Base-by-base conservation (phyloP, 2,888 invertebrate species). In the Rosalia funebris region DNA sequence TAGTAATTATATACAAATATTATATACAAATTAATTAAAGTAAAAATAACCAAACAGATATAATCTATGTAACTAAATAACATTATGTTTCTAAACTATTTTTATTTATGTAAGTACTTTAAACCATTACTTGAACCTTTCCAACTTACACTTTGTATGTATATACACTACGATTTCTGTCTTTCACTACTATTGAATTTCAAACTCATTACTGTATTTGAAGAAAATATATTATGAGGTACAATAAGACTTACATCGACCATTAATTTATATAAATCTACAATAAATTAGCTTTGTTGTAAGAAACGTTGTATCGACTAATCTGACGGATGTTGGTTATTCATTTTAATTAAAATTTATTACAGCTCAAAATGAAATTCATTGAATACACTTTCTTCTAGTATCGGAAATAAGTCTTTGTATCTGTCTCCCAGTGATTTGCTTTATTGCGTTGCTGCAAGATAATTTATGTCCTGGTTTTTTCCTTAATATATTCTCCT, bases 331-430 rank as follows among this genome's bases (percentile, higher is more conserved):
- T 34, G 34, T 34, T 34, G 10, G 34, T 7, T 34, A 34, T 34
- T 11, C 11, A 34, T 34, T 34, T 34, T 34, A 34, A 34, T 34
- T 34, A 34, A 34, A 34, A 34, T 34, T 34, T 34, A 34, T n/a
- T 34, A 11, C 10, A 7, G 11, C 10, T 34, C 11, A n/a, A 34
- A 34, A n/a, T 34, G 34, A 34, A 34, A 34, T n/a, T 34, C 34
- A 10, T 11, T n/a, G 34, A 34, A 9, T 25, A 25, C 25, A 25
- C 4, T 25, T 25, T 25, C 9, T n/a, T n/a, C 9, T 25, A 25
- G 25, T 9, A 9, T 25, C 9, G 25, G 25, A 9, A 25, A 25
- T 25, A 25, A 25, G 25, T 25, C 25, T 25, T 25, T 25, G 25
- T 25, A 25, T 3, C 25, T 25, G 25, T 25, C 25, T n/a, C n/a